Evolutionary conservation across 1,140 invertebrate species (phyloP), one percentile per base, ranked within the genome.

Genomic region (Drosophila novamexicana): DNA sequence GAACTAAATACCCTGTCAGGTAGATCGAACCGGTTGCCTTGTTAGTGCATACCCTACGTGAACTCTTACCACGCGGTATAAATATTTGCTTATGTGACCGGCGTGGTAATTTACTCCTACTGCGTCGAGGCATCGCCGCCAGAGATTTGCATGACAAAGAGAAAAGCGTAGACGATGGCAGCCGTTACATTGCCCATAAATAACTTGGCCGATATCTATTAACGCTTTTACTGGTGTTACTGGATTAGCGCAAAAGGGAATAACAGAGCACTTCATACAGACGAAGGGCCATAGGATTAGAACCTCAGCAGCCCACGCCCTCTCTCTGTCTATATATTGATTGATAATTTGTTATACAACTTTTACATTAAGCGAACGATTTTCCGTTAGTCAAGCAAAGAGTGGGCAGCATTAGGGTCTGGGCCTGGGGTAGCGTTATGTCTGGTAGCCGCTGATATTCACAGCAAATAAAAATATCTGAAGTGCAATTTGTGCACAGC

Each of bases 381-480:
- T 58, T 52, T 16, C 61, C 62, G 42, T 64, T 57, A 63, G 18
- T 8, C 29, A 7, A 14, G 14, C 7, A 7, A n/a, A 3, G 58
- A 32, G 50, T 54, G 67, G 67, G 67, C 32, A 12, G 32, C 16
- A 18, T 29, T n/a, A 29, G 45, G 45, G 45, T 9, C 14, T 40
- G 34, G 58, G 10, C 4, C n/a, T 2, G 37, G 39, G 52, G 7
- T 6, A 1, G 16, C 29, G 7, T 12, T 7, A 14, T 49, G 29
- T 14, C 10, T 71, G 67, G 72, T 70, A 70, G 72, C 34, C 50
- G 67, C 37, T 56, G 58, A 83, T 83, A 85, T 86, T 89, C 84
- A 89, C 84, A 89, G 84, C 85, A 89, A 89, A 89, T 89, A 89
- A 89, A 89, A 89, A 89, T 89, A 84, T 90, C 84, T 89, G 75